Conservation (phyloP, 2,888 invertebrate species). For the Heliconius aoede region DNA sequence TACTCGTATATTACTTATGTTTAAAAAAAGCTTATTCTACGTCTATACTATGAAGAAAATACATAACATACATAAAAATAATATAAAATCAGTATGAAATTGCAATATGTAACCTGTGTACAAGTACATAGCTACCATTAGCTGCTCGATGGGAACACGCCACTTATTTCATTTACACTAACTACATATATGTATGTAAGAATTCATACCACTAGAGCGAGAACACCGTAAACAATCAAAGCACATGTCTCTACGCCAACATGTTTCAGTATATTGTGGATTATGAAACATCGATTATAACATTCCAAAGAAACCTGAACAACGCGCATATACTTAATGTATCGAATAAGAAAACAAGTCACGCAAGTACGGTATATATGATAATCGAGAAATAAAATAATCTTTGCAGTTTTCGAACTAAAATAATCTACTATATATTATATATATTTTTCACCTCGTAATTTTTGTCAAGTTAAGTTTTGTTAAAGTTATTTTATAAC, state of each 20-base stretch:
- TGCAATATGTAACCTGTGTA: background rate
- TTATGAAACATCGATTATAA: conserved; percentile 53
- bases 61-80: background rate
- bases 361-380: conserved; percentile 37
- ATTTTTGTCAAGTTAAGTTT: background rate
- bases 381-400: conserved; percentile 1
- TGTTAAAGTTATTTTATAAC: background rate
- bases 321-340: conserved; percentile 47
- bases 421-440: background rate
- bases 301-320: conserved; percentile 50
- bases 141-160: background rate
- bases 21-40: too few relatives aligned
- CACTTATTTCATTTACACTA: conserved; percentile 27
- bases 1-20: too few relatives aligned
- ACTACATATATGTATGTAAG: conserved; percentile 40
- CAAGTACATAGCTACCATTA: background rate
- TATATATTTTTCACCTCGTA: background rate
- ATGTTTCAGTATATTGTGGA: conserved; percentile 55
- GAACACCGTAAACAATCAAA: conserved; percentile 62
- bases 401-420: conserved; percentile 2
- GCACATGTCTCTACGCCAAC: conserved; percentile 60
- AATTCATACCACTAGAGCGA: conserved; percentile 51
- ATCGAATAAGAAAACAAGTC: conserved; percentile 34
- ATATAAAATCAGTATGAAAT: background rate
- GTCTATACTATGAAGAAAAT: background rate